Percentiles rank a stretch among this genome's conserved stretches.
Evolutionary conservation across 1,140 invertebrate genomes (phyloP).

Genomic region (Psix sp.): DNA sequence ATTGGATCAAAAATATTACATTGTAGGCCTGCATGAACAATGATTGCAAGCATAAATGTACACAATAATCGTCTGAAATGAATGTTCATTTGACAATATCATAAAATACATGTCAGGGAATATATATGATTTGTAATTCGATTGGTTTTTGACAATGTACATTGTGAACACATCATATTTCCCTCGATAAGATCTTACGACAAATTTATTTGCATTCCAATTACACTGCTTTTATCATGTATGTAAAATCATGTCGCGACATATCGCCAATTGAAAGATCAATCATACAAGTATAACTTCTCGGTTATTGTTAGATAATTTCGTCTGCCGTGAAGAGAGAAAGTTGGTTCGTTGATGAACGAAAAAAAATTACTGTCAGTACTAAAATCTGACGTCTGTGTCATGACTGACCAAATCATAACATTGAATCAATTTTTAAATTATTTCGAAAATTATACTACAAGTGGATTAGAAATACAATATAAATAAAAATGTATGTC

Average conservation of each 20-base stretch:
- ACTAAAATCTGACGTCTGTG: slow-evolving; percentile 51
- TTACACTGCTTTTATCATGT: slow-evolving; percentile 23
- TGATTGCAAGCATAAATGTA: too few relatives aligned
- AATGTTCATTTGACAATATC: too few relatives aligned
- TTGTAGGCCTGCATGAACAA: too few relatives aligned
- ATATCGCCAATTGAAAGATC: slow-evolving; percentile 42
- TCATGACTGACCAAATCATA: slow-evolving; percentile 41
- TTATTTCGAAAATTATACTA: too few relatives aligned
- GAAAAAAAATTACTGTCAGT: slow-evolving; percentile 51
- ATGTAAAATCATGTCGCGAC: slow-evolving; percentile 40
- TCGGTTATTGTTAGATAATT: slow-evolving; percentile 59
- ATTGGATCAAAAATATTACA: too few relatives aligned
- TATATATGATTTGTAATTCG: too few relatives aligned
- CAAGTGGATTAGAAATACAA: too few relatives aligned
- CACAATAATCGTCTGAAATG: too few relatives aligned
- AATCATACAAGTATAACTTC: slow-evolving; percentile 42
- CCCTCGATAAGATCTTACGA: slow-evolving; percentile 8
- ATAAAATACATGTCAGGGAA: too few relatives aligned
- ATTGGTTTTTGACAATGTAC: too few relatives aligned
- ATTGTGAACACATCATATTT: background rate
- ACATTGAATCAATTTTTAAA: too few relatives aligned
- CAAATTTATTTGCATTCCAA: slow-evolving; percentile 30
- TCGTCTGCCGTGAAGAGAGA: slow-evolving; percentile 48
- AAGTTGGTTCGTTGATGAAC: slow-evolving; percentile 59
- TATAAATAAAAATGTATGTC: too few relatives aligned